phyloP scores from a whole-genome alignment of 2,113 vertebrate species.

The Pavo muticus region DNA sequence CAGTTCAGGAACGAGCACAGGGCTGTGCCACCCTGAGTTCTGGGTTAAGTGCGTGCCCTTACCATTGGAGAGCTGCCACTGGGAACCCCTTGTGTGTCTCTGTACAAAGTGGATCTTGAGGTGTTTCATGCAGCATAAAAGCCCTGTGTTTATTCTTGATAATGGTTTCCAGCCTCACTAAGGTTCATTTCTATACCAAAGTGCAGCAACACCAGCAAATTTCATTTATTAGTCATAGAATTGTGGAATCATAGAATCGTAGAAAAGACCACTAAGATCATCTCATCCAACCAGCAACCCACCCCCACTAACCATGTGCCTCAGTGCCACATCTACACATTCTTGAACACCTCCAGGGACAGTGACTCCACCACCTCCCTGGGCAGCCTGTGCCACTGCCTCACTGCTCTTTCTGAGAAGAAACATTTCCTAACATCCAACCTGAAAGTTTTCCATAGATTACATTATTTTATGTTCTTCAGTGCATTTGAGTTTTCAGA shows the following conservation, averaged over 20 bases:
- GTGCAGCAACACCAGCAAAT: not conserved
- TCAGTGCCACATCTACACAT: no score
- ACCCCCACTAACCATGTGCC: no score
- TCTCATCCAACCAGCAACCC: no score
- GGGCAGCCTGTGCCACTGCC: no score
- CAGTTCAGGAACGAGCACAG: not conserved
- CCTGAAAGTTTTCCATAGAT: not conserved
- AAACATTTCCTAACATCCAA: no score
- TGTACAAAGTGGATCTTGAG: not conserved
- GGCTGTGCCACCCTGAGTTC: not conserved
- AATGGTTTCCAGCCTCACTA: not conserved
- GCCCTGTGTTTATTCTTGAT: rapidly evolving
- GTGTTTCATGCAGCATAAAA: no score
- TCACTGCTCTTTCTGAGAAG: no score
- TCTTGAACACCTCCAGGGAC: no score
- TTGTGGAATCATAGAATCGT: no score
- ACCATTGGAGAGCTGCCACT: not conserved
- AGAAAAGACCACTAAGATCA: no score
- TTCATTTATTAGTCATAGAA: not conserved
- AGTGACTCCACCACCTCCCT: no score
- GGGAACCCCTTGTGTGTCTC: not conserved
- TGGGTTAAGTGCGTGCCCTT: not conserved
- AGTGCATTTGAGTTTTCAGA: not conserved
- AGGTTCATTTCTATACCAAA: not conserved
- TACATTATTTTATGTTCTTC: not conserved